phyloP scores from a whole-genome alignment of 2,113 vertebrate species.

The Entelurus aequoreus region DNA sequence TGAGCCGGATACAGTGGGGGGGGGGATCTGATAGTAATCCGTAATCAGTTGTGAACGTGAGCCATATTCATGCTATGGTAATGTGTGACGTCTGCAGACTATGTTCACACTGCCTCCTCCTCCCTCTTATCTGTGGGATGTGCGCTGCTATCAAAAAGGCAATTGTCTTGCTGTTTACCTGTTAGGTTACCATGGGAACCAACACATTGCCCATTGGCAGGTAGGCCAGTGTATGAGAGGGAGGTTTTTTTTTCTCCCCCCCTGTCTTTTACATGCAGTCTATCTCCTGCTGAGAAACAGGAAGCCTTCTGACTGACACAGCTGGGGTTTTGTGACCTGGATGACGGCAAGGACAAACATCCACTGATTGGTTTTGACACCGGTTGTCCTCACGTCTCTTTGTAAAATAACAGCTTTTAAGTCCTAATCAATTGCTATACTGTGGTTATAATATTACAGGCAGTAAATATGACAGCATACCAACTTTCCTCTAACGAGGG shows the following conservation, averaged over 20 bases:
- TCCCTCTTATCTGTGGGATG: slow-evolving; percentile 54
- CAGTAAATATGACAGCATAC: background rate
- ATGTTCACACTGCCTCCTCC: slow-evolving; percentile 25
- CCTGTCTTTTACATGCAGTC: background rate
- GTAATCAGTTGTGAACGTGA: slow-evolving; percentile 30
- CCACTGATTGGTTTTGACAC: slow-evolving; percentile 22
- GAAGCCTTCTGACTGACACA: slow-evolving; percentile 57
- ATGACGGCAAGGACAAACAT: slow-evolving; percentile 62
- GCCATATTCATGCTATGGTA: slow-evolving; percentile 63
- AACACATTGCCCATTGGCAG: slow-evolving; percentile 38
- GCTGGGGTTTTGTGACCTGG: no score
- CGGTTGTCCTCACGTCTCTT: background rate
- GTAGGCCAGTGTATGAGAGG: slow-evolving; percentile 36
- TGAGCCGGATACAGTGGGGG: no score
- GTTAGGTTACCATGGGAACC: slow-evolving; percentile 66
- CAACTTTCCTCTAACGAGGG: background rate
- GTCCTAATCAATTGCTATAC: background rate
- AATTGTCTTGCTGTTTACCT: slow-evolving; percentile 69
- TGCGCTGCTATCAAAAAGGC: slow-evolving; percentile 55
- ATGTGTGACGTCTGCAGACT: slow-evolving; percentile 56
- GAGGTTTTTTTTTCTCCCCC: slow-evolving; percentile 2
- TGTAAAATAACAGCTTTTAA: background rate
- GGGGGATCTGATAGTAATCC: no score
- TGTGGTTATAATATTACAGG: background rate
- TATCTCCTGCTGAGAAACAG: slow-evolving; percentile 50